Percentiles rank a stretch among this genome's conserved stretches.
These are phyloP conservation scores for Arenicola marina DNA, from an alignment of 2,888 invertebrate genomes.

Conservation along the genomic window DNA sequence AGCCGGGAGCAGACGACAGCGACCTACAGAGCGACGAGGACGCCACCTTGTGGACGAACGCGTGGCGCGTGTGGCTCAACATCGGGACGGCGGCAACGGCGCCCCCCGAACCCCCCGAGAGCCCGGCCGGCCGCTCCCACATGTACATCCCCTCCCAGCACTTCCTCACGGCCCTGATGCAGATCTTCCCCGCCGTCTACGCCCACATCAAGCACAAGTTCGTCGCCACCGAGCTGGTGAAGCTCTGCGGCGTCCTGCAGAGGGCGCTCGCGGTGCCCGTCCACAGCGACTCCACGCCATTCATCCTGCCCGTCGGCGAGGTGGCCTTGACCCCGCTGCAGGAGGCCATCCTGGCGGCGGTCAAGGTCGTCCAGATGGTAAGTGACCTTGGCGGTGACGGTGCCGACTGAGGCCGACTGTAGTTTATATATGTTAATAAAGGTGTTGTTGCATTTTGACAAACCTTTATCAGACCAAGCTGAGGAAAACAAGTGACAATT, in stretches of 20 bases:
- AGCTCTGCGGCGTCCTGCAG: constrained; percentile 77
- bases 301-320: constrained; percentile 80
- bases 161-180: constrained; percentile 90
- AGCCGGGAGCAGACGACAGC: background rate
- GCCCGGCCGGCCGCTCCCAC: constrained; percentile 14
- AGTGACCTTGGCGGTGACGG: too few species aligned
- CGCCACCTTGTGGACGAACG: constrained; percentile 56
- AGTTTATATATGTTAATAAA: too few species aligned
- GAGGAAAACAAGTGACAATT: too few species aligned
- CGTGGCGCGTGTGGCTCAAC: constrained; percentile 72
- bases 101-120: constrained; percentile 61
- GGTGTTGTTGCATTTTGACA: too few species aligned
- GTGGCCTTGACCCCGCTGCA: constrained; percentile 78
- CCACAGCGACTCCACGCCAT: constrained; percentile 79
- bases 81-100: constrained; percentile 80
- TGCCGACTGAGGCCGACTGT: too few species aligned
- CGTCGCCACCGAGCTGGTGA: constrained; percentile 72
- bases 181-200: constrained; percentile 94
- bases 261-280: constrained; percentile 81
- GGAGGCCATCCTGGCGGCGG: constrained; percentile 81
- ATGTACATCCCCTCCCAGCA: constrained; percentile 87
- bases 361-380: constrained; percentile 86
- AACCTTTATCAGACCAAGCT: too few species aligned
- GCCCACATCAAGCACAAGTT: constrained; percentile 79
- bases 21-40: background rate